Base-by-base conservation (phyloP, 2,888 invertebrate species). In the Scrobipalpa costella region DNA sequence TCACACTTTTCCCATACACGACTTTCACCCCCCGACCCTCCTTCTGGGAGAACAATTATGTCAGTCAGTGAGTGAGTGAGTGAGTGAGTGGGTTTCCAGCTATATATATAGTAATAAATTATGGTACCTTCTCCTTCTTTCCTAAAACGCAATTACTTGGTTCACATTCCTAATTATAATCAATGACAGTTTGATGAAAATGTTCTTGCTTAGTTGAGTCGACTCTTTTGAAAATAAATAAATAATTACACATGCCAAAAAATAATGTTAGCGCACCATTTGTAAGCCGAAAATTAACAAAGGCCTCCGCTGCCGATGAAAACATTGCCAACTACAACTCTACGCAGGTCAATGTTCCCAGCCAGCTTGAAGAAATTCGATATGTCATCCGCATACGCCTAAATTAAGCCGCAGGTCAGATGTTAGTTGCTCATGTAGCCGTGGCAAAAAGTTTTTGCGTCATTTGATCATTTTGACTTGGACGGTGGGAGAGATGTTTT, bases 391-490 rank as follows among this genome's bases (percentile, higher is more conserved):
- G 73, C 78, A 76, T 76, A 75, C 75, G 72, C 75, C 73, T 74
- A 75, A 76, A 73, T 78, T 75, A 72, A 76, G 75, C 73, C 76
- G 73, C 79, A 74, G 80, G 79, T 81, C 81, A 79, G 73, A 77
- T 77, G 74, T 68, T 73, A 78, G 72, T 76, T 73, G 73, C 73
- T 76, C 78, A 82, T 75, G 76, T 77, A 76, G 71, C 71, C 70
- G 68, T 71, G 71, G 81, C 81, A 86, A 88, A 87, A 87, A 85
- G 66, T 75, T 67, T 83, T 82, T 83, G 83, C 87, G 85, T 86
- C 85, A 87, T 79, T 85, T 83, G 86, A 85, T 86, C 85, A 86
- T 79, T 85, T 83, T 80, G 71, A 74, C 75, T 76, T 73, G 69
- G 73, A 75, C 79, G 69, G 71, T 78, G 80, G 80, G 80, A 79